These are phyloP conservation scores for Homalodisca vitripennis DNA, from an alignment of 1,140 invertebrate species.

Conservation along the genomic window DNA sequence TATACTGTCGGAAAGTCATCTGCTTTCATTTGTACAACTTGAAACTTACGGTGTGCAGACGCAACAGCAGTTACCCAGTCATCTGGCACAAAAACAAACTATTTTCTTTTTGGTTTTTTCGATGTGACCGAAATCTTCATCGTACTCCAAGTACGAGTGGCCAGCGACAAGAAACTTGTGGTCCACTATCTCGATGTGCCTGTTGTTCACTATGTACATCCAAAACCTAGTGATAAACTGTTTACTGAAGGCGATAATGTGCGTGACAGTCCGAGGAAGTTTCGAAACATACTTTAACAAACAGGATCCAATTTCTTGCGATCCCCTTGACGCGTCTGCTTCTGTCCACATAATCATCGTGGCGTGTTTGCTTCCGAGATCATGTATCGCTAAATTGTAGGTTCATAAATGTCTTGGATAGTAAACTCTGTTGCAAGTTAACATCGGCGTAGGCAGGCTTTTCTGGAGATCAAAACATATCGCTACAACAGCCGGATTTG, in stretches of 20 bases:
- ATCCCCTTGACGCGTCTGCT: too few relatives aligned
- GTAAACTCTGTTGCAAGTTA: slow-evolving; percentile 6
- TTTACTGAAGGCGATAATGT: slow-evolving; percentile 1
- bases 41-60: too few relatives aligned
- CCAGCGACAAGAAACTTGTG: slow-evolving; percentile 33
- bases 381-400: too few relatives aligned
- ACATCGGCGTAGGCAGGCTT: too few relatives aligned
- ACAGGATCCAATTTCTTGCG: too few relatives aligned
- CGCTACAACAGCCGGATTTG: too few relatives aligned
- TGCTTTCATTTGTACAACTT: too few relatives aligned
- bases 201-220: too few relatives aligned
- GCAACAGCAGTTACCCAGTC: slow-evolving; percentile 34
- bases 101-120: slow-evolving; percentile 31
- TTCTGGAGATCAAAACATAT: too few relatives aligned
- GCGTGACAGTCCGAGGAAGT: slow-evolving; percentile 2
- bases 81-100: slow-evolving; percentile 46
- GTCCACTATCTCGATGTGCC: slow-evolving; percentile 3
- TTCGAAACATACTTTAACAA: slow-evolving; percentile 15
- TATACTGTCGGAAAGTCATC: too few relatives aligned
- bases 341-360: too few relatives aligned
- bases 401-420: slow-evolving; percentile 22
- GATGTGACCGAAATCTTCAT: slow-evolving; percentile 32
- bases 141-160: slow-evolving; percentile 33
- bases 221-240: slow-evolving; percentile 5
- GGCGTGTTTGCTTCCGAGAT: too few relatives aligned